Percentiles rank a stretch among this genome's conserved stretches.
Evolutionary conservation across 2,797 vertebrate genomes (phyloP).

Genomic region (Gila robusta): DNA sequence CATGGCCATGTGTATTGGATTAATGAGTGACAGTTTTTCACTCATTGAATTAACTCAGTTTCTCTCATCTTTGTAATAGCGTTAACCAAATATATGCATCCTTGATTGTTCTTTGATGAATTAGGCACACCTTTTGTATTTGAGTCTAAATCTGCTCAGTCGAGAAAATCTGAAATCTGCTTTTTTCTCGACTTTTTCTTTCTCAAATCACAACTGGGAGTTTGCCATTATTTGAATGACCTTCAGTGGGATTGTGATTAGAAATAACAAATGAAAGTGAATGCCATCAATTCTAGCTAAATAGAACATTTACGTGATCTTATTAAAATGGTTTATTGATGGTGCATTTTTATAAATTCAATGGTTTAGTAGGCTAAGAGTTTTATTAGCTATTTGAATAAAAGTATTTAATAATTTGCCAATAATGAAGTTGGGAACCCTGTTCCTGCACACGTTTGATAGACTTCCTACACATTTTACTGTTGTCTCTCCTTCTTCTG

Average conservation of each 20-base stretch:
- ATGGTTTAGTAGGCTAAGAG: background rate
- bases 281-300: background rate
- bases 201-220: background rate
- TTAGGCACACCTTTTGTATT: background rate
- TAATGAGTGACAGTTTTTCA: constrained; percentile 8
- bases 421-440: background rate
- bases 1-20: background rate
- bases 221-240: background rate
- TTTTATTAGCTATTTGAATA: background rate
- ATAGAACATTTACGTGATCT: background rate
- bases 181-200: constrained; percentile 9
- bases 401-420: background rate
- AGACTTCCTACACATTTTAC: background rate
- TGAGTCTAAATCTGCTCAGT: background rate
- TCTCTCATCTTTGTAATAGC: constrained; percentile 13
- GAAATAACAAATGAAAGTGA: background rate
- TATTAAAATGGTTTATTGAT: background rate
- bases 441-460: background rate
- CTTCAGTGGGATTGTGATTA: background rate
- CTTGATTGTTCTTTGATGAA: background rate
- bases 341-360: background rate
- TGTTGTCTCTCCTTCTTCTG: background rate
- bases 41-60: background rate
- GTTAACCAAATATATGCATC: background rate
- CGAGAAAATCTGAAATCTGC: background rate